Base-by-base conservation (phyloP, 2,888 invertebrate genomes). In the Axea sp. region DNA sequence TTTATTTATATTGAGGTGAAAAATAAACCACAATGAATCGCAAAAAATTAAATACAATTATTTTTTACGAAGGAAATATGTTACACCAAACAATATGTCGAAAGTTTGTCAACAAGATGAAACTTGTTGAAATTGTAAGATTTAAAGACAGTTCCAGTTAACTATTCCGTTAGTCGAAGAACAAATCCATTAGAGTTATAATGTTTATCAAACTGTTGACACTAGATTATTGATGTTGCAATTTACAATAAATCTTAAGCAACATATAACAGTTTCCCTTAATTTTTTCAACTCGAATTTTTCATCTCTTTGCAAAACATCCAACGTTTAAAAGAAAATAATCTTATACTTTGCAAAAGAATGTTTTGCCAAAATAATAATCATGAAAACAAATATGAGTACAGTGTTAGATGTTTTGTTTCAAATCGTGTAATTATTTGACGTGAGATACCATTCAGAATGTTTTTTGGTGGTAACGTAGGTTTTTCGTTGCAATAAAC, bases 151-250 rank as follows among this genome's bases (percentile, higher is more conserved):
- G 7, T 24, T 7, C n/a, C n/a, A n/a, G 12, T 24, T 41, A 12
- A 12, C 7, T 12, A 12, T 51, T 26, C n/a, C 26, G 15, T 28
- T 59, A 45, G 11, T 49, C 31, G 35, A 65, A 19, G 17, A 51
- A 41, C 3, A 37, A 51, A 14, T n/a, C 3, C 59, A 59, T 49
- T 41, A 68, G 28, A 59, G 33, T 15, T 68, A 41, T 64, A 64
- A 59, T 68, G 35, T 68, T 68, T 49, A 68, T 26, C 9, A 7
- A 47, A 39, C 57, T 49, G 59, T 59, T 68, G 49, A 65, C 57
- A 57, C 45, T 8, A 28, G 26, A 53, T 47, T 55, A 57, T 67
- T 47, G 31, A 59, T 59, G 57, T 68, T 59, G 49, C 57, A 37
- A 39, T 47, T 57, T 30, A 67, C 26, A 57, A 67, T 67, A 67